These are phyloP conservation scores for Amphipyra tragopoginis DNA, from an alignment of 2,888 invertebrate genomes.

Conservation along the genomic window DNA sequence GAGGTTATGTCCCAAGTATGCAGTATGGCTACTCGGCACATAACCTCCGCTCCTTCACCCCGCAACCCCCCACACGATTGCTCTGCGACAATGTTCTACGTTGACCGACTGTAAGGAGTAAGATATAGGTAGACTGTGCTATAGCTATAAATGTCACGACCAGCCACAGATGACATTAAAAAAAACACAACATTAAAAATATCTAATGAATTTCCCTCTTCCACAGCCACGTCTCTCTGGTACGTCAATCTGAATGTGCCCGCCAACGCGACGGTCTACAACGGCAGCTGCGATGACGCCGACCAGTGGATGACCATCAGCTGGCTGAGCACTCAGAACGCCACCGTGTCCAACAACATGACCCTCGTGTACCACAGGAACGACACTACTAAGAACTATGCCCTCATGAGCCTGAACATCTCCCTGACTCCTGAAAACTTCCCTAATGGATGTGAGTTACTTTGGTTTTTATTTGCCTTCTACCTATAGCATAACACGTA, in stretches of 20 bases:
- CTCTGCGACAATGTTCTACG: no score
- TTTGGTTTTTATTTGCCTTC: not conserved
- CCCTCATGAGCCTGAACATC: slow-evolving; percentile 74
- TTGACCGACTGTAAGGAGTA: no score
- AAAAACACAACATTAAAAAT: not conserved
- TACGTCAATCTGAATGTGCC: slow-evolving; percentile 77
- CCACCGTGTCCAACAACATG: slow-evolving; percentile 67
- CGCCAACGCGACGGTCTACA: slow-evolving; percentile 64
- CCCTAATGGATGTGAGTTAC: slow-evolving; percentile 74
- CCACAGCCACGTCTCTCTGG: slow-evolving; percentile 67
- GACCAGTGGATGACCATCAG: slow-evolving; percentile 71
- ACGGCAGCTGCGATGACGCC: slow-evolving; percentile 72
- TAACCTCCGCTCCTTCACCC: no score
- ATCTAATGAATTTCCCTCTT: slow-evolving; percentile 6
- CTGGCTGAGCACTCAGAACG: slow-evolving; percentile 63
- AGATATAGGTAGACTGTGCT: no score
- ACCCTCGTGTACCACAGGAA: slow-evolving; percentile 73
- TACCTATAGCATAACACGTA: no score
- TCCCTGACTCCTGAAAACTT: slow-evolving; percentile 80
- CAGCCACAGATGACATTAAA: no score
- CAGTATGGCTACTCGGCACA: no score
- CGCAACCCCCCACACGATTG: no score
- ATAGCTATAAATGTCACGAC: no score
- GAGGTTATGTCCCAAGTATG: no score
- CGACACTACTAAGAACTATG: slow-evolving; percentile 74